phyloP scores from a whole-genome alignment of 2,888 invertebrate genomes.

The Digitonthophagus gazella region DNA sequence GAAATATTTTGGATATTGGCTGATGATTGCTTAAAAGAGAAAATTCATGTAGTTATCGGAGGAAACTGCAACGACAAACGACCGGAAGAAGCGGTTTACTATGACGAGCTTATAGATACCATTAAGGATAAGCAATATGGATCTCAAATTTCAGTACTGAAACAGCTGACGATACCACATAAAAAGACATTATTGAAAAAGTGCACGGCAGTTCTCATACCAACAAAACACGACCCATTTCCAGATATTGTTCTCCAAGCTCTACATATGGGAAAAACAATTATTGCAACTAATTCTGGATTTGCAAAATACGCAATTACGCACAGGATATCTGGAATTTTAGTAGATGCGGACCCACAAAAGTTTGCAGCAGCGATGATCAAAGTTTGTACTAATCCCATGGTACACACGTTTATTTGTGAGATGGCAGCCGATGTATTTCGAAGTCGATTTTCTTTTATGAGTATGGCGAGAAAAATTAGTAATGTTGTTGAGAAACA shows the following conservation, averaged over 20 bases:
- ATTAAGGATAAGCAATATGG: constrained; percentile 41
- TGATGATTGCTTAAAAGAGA: constrained; percentile 37
- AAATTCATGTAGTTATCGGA: constrained; percentile 44
- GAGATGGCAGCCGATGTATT: constrained; percentile 45
- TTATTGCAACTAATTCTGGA: constrained; percentile 44
- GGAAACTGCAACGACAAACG: constrained; percentile 40
- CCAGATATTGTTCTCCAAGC: constrained; percentile 44
- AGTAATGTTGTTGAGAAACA: constrained; percentile 31
- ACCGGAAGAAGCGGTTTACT: constrained; percentile 39
- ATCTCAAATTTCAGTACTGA: constrained; percentile 45
- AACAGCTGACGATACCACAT: constrained; percentile 42
- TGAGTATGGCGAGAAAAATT: constrained; percentile 39
- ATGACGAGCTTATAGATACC: constrained; percentile 40
- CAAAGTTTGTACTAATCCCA: constrained; percentile 43
- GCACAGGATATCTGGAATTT: constrained; percentile 44
- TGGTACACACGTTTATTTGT: constrained; percentile 44
- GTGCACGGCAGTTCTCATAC: constrained; percentile 42
- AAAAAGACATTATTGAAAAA: constrained; percentile 45
- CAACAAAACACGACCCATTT: constrained; percentile 42
- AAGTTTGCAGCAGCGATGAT: constrained; percentile 44
- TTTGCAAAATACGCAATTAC: constrained; percentile 41
- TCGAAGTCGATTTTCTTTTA: constrained; percentile 40
- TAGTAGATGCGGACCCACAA: constrained; percentile 42
- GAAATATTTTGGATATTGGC: constrained; percentile 42
- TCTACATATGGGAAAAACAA: constrained; percentile 43